Percentiles rank a stretch among this genome's conserved stretches.
These are phyloP conservation scores for Gymnopithys bicolor DNA, from an alignment of 2,797 vertebrate genomes.

Conservation along the genomic window DNA sequence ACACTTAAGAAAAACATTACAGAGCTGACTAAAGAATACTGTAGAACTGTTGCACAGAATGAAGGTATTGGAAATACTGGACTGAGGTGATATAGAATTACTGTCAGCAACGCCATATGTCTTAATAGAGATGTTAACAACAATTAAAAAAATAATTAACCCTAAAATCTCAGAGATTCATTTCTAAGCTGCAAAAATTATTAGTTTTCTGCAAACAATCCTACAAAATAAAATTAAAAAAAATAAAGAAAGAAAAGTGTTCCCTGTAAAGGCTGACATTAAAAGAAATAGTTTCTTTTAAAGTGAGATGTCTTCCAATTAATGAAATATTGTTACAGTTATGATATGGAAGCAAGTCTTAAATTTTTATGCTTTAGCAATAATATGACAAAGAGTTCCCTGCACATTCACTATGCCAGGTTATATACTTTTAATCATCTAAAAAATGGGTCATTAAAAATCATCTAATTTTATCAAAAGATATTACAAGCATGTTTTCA, in stretches of 20 bases:
- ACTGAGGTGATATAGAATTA: slow-evolving; percentile 6
- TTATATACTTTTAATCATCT: neutral
- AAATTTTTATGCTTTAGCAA: slow-evolving; percentile 16
- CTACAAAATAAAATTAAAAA: neutral
- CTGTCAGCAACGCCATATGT: neutral
- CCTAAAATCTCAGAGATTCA: slow-evolving; percentile 10
- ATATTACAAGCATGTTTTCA: neutral
- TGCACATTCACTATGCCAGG: slow-evolving; percentile 39
- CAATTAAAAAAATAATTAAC: neutral
- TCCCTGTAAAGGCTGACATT: neutral
- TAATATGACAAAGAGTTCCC: neutral
- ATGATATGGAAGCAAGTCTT: neutral
- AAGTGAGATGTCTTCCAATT: neutral
- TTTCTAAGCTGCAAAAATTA: slow-evolving; percentile 26
- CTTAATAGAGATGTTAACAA: neutral
- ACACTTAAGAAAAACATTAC: slow-evolving; percentile 7
- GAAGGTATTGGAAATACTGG: neutral
- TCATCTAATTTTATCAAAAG: neutral
- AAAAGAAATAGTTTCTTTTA: neutral
- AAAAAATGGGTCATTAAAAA: neutral
- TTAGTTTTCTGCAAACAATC: slow-evolving; percentile 21
- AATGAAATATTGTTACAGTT: neutral
- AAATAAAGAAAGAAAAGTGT: neutral
- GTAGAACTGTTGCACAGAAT: neutral
- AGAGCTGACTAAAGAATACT: neutral